Conservation (phyloP, 2,797 vertebrate genomes). For the Peromyscus aztecus region DNA sequence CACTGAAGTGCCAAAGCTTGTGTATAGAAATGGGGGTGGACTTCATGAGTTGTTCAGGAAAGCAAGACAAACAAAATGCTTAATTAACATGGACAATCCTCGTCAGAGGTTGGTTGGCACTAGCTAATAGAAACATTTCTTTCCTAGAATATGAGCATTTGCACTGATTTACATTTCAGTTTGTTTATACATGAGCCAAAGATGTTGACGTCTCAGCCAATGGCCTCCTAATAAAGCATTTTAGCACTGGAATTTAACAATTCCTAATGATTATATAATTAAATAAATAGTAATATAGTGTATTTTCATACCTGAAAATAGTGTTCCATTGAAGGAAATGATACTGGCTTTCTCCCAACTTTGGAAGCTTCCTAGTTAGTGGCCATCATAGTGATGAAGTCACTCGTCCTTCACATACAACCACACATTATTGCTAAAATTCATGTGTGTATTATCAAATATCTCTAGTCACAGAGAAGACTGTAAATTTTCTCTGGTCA, state of each 20-base stretch:
- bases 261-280: neutral
- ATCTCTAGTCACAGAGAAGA: neutral
- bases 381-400: neutral
- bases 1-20: neutral
- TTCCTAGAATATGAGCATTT: neutral
- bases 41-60: neutral
- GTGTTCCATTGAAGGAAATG: constrained; percentile 25
- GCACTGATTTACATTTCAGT: neutral
- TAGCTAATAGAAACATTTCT: neutral
- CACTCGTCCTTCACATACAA: neutral
- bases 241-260: neutral
- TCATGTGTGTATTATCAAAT: neutral
- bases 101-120: neutral
- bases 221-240: neutral
- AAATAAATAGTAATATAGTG: neutral
- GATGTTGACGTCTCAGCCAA: neutral
- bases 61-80: neutral
- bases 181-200: neutral
- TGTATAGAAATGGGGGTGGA: neutral
- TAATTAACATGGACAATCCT: neutral
- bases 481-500: constrained; percentile 53
- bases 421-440: neutral
- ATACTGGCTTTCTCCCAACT: neutral
- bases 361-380: neutral
- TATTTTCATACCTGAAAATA: neutral